A percentile compares a stretch with the other conserved stretches of the same genome.
phyloP scores from a whole-genome alignment of 2,113 vertebrate genomes.

The Rattus rattus region DNA sequence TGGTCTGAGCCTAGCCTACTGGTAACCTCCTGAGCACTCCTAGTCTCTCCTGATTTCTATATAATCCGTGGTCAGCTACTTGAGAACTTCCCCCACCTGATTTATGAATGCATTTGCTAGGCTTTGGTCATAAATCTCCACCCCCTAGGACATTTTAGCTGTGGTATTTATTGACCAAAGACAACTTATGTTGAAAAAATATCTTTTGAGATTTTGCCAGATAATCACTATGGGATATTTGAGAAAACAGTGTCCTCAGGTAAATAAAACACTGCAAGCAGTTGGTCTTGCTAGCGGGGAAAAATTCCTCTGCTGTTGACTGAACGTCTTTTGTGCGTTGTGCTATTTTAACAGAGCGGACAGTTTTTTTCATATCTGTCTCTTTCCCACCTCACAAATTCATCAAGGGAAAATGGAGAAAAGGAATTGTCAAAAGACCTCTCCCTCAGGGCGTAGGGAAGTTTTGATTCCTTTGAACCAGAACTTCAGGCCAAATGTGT shows the following conservation, averaged over 20 bases:
- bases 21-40: constrained; percentile 50
- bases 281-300: constrained; percentile 81
- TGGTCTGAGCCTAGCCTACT: neutral
- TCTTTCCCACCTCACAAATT: constrained; percentile 76
- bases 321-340: constrained; percentile 63
- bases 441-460: constrained; percentile 23
- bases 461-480: constrained; percentile 65
- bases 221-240: constrained; percentile 91
- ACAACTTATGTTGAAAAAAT: constrained; percentile 88
- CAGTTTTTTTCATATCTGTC: constrained; percentile 71
- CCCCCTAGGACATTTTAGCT: constrained; percentile 89
- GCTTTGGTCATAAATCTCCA: constrained; percentile 93
- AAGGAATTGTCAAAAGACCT: constrained; percentile 72
- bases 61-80: constrained; percentile 87
- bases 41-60: constrained; percentile 82
- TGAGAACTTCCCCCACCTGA: constrained; percentile 88
- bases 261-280: constrained; percentile 78
- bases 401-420: constrained; percentile 78
- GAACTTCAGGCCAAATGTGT: constrained; percentile 20
- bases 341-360: constrained; percentile 78
- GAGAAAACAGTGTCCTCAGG: constrained; percentile 82
- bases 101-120: constrained; percentile 91
- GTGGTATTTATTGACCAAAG: constrained; percentile 94
- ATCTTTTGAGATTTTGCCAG: constrained; percentile 93
- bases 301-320: constrained; percentile 79